A percentile compares a stretch with the other conserved stretches of the same genome.
phyloP scores from a whole-genome alignment of 1,140 invertebrate genomes.

The Calliphora vicina region DNA sequence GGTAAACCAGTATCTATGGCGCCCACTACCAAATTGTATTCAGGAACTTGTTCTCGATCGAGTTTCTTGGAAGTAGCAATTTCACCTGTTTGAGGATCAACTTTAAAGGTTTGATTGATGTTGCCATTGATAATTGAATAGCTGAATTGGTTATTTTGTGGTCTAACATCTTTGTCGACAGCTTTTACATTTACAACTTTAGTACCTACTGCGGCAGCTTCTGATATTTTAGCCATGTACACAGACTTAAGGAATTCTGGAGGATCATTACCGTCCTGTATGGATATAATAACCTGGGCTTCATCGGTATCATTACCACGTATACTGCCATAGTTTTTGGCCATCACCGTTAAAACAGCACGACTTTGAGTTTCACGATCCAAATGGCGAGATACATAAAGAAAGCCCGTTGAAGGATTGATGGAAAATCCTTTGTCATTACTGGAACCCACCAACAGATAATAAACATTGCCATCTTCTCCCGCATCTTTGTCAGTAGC shows the following conservation, averaged over 20 bases:
- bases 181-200: slow-evolving; percentile 83
- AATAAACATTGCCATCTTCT: slow-evolving; percentile 90
- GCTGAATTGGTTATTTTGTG: slow-evolving; percentile 90
- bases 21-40: slow-evolving; percentile 84
- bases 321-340: slow-evolving; percentile 93
- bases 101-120: slow-evolving; percentile 81
- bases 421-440: slow-evolving; percentile 92
- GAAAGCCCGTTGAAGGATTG: slow-evolving; percentile 82
- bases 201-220: slow-evolving; percentile 77
- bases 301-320: slow-evolving; percentile 94
- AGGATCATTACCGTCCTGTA: slow-evolving; percentile 95
- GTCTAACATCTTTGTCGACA: slow-evolving; percentile 88
- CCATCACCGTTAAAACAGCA: slow-evolving; percentile 89
- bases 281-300: slow-evolving; percentile 90
- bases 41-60: slow-evolving; percentile 82
- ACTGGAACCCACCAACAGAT: slow-evolving; percentile 90
- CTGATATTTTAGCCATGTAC: slow-evolving; percentile 81
- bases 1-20: slow-evolving; percentile 89
- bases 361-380: slow-evolving; percentile 92
- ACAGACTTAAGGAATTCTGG: slow-evolving; percentile 83
- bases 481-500: slow-evolving; percentile 92
- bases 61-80: slow-evolving; percentile 79
- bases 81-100: slow-evolving; percentile 85
- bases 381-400: slow-evolving; percentile 81
- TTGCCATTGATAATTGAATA: slow-evolving; percentile 91